Evolutionary conservation across 2,113 vertebrate species (phyloP).

Genomic region (Chauna torquata): DNA sequence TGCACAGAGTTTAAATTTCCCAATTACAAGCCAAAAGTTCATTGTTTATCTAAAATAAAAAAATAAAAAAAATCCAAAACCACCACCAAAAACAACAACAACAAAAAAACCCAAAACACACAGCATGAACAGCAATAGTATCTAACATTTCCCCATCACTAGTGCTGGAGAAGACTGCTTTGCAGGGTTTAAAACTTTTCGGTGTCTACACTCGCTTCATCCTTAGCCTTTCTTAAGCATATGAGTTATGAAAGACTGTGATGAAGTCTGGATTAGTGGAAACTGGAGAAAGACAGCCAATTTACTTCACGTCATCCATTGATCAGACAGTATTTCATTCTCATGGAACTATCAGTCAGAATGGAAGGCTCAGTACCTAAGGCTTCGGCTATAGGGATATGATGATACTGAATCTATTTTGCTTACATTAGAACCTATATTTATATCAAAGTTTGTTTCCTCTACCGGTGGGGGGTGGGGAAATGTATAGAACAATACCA

Average conservation of each 20-base stretch:
- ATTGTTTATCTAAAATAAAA: not conserved
- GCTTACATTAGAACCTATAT: not conserved
- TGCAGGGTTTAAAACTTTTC: not conserved
- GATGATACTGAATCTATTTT: not conserved
- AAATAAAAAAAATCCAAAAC: not conserved
- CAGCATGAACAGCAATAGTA: not conserved
- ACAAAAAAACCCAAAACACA: too few relatives aligned
- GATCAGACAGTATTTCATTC: not conserved
- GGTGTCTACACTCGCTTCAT: not conserved
- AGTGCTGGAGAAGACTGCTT: not conserved
- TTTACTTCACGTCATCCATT: not conserved
- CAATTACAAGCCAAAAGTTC: not conserved
- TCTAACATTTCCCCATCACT: not conserved
- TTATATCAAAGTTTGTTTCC: not conserved
- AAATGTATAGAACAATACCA: not conserved
- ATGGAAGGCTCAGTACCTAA: not conserved
- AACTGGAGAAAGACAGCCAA: not conserved
- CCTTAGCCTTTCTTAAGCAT: not conserved
- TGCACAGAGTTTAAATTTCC: not conserved
- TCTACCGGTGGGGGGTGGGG: accelerated
- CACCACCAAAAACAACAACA: not conserved
- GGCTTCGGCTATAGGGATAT: not conserved
- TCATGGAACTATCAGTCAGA: not conserved
- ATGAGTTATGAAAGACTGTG: not conserved
- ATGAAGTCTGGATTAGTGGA: not conserved